Percentiles rank a stretch among this genome's conserved stretches.
These are phyloP conservation scores for Phallusia fumigata DNA, from an alignment of 23 tunicate species.

Conservation along the genomic window DNA sequence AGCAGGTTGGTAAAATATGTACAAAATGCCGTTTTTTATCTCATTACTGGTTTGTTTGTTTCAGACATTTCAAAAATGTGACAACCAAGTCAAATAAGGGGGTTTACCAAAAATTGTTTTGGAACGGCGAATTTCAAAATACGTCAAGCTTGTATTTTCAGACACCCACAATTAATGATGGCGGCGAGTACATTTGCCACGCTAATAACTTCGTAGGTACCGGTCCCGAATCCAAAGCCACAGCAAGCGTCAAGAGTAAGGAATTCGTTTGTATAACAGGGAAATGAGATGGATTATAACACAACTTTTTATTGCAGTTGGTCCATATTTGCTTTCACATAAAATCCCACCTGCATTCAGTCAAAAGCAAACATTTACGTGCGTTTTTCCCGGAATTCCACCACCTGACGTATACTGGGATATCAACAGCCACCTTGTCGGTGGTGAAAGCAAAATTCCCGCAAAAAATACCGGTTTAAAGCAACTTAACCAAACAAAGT, in stretches of 20 bases:
- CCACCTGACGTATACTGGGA: not conserved
- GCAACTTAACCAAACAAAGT: not conserved
- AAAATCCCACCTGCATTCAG: not conserved
- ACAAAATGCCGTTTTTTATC: too few species aligned
- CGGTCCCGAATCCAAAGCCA: not conserved
- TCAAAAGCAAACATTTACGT: not conserved
- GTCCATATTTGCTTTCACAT: not conserved
- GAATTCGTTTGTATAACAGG: not conserved
- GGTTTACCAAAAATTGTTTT: not conserved
- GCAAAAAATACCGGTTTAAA: not conserved
- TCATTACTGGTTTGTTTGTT: too few species aligned
- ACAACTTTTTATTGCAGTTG: not conserved
- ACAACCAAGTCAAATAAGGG: not conserved
- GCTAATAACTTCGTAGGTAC: not conserved
- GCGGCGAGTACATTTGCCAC: not conserved
- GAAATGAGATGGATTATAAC: not conserved
- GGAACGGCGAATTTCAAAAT: not conserved
- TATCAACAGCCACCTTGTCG: not conserved
- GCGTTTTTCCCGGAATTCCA: not conserved
- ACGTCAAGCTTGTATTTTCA: not conserved
- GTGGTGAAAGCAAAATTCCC: not conserved
- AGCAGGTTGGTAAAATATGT: not conserved
- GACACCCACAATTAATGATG: not conserved
- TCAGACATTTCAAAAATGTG: not conserved
- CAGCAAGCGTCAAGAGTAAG: not conserved